Evolutionary conservation across 2,888 invertebrate genomes (phyloP).

Genomic region (Leptinotarsa juncta): DNA sequence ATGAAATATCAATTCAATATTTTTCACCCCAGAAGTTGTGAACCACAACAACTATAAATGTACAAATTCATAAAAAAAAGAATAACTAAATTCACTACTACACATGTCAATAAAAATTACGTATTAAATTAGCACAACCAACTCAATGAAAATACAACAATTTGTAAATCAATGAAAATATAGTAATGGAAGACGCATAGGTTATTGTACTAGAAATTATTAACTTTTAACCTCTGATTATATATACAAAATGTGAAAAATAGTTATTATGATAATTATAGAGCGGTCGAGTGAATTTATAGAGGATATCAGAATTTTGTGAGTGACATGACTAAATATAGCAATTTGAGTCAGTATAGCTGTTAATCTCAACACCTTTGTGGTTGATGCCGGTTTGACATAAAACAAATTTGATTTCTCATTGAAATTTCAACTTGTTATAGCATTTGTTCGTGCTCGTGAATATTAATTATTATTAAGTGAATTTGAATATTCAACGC

Average conservation of each 20-base stretch:
- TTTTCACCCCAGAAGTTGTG: too few species aligned
- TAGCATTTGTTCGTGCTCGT: constrained; percentile 8
- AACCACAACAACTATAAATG: too few species aligned
- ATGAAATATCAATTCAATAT: too few species aligned
- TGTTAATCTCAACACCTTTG: constrained; percentile 48
- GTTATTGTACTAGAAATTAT: constrained; percentile 42
- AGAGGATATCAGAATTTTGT: constrained; percentile 42
- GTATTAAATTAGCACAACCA: neutral
- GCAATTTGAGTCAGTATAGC: constrained; percentile 40
- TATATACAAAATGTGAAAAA: constrained; percentile 51
- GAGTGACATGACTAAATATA: constrained; percentile 50
- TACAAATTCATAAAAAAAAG: too few species aligned
- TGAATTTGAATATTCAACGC: constrained; percentile 3
- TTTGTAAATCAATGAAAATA: constrained; percentile 5
- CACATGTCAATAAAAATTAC: too few species aligned
- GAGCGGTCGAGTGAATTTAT: constrained; percentile 46
- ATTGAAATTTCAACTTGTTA: neutral
- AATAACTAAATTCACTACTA: too few species aligned
- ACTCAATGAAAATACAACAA: neutral
- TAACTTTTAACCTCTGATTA: constrained; percentile 44
- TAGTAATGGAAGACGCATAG: constrained; percentile 1
- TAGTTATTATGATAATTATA: constrained; percentile 54
- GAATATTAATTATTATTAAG: neutral
- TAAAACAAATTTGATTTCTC: constrained; percentile 9
- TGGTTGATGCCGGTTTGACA: constrained; percentile 23